A percentile compares a stretch with the other conserved stretches of the same genome.
phyloP scores from a whole-genome alignment of 2,113 vertebrate species.

The Anser cygnoides region DNA sequence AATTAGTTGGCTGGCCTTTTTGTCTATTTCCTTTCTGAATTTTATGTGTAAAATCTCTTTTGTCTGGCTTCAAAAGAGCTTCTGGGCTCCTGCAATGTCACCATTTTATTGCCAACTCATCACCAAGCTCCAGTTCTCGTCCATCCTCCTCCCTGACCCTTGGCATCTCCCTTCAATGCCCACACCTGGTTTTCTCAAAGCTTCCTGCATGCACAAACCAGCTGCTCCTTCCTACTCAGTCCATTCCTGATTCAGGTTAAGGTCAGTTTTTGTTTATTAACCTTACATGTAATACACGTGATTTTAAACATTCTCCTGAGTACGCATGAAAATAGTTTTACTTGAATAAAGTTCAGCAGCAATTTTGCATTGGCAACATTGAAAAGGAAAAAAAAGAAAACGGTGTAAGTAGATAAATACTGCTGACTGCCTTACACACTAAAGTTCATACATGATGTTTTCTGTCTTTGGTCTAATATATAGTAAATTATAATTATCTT shows the following conservation, averaged over 20 bases:
- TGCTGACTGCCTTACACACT: background rate
- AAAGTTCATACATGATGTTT: background rate
- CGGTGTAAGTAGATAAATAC: background rate
- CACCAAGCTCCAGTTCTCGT: background rate
- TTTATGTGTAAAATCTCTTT: background rate
- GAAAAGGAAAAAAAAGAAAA: background rate
- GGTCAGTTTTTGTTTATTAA: background rate
- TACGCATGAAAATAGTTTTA: background rate
- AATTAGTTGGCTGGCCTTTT: background rate
- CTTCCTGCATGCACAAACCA: background rate
- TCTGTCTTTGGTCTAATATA: background rate
- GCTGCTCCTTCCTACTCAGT: background rate
- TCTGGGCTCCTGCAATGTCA: background rate
- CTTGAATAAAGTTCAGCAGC: background rate
- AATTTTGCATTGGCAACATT: background rate
- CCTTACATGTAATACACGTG: background rate
- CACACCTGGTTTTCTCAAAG: background rate
- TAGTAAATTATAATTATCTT: background rate
- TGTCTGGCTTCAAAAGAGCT: background rate
- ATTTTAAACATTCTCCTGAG: background rate
- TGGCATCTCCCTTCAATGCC: background rate
- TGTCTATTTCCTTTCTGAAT: background rate
- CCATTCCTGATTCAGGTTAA: background rate
- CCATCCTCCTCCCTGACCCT: background rate
- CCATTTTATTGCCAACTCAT: background rate